phyloP scores from a whole-genome alignment of 2,888 invertebrate species.

The Drosophila formosana region DNA sequence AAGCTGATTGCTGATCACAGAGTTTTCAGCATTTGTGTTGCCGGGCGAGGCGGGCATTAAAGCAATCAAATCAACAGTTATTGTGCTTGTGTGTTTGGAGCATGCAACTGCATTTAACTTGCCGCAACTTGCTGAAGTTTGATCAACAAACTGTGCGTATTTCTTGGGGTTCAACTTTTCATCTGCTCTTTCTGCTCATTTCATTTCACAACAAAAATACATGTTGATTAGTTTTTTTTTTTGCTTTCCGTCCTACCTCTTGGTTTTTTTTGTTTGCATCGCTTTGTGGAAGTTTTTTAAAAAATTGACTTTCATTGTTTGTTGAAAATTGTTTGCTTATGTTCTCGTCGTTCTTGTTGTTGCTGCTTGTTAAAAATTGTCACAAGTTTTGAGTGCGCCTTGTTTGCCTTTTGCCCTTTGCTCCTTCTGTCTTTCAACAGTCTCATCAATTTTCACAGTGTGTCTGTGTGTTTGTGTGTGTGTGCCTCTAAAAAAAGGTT shows the following conservation, averaged over 20 bases:
- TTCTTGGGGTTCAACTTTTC: neutral
- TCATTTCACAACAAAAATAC: constrained; percentile 26
- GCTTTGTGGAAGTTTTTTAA: constrained; percentile 20
- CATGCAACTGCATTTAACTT: constrained; percentile 20
- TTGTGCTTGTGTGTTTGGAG: constrained; percentile 4
- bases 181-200: constrained; percentile 14
- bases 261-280: constrained; percentile 4
- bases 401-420: constrained; percentile 38
- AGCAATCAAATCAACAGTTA: constrained; percentile 15
- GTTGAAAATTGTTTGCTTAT: constrained; percentile 63
- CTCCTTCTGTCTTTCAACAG: constrained; percentile 11
- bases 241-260: neutral
- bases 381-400: constrained; percentile 49
- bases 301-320: constrained; percentile 61
- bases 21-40: neutral
- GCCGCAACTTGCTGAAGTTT: constrained; percentile 23
- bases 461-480: constrained; percentile 13
- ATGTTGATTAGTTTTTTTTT: constrained; percentile 44
- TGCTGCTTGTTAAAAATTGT: constrained; percentile 48
- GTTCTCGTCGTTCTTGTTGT: constrained; percentile 28
- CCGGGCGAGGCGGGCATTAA: neutral
- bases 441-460: constrained; percentile 40
- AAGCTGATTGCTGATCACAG: constrained; percentile 25
- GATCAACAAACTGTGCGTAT: constrained; percentile 19
- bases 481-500: constrained; percentile 35